Conservation (phyloP, 2,888 invertebrate genomes). For the Coleophora deauratella region DNA sequence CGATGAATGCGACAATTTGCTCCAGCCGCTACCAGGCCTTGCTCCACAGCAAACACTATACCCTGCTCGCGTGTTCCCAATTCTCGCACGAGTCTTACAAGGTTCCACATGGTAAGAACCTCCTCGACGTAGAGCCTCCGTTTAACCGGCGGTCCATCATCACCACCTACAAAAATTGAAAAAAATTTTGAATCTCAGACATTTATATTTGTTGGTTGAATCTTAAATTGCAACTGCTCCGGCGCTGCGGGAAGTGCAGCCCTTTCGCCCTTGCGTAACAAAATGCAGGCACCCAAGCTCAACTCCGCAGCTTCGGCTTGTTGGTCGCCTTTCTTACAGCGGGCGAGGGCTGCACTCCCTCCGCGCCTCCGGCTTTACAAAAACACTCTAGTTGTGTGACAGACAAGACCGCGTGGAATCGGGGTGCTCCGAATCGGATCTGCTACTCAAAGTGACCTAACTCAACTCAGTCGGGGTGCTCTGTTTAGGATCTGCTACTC, state of each 20-base stretch:
- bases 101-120: neutral
- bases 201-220: too few relatives aligned
- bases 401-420: too few relatives aligned
- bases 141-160: neutral
- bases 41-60: neutral
- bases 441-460: too few relatives aligned
- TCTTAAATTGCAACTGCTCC: neutral
- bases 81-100: neutral
- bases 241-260: slow-evolving; percentile 6
- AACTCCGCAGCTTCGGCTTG: slow-evolving; percentile 2
- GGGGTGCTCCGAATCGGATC: too few relatives aligned
- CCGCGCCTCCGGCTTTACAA: neutral
- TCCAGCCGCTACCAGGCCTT: neutral
- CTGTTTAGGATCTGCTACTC: too few relatives aligned
- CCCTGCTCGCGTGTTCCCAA: neutral
- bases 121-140: neutral
- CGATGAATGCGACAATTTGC: neutral
- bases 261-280: slow-evolving; percentile 4
- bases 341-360: neutral
- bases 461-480: too few relatives aligned
- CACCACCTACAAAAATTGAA: too few relatives aligned
- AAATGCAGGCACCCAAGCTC: slow-evolving; percentile 2
- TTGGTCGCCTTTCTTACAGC: neutral
- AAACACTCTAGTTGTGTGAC: neutral
- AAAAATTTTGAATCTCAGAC: too few relatives aligned